phyloP scores from a whole-genome alignment of 2,888 invertebrate genomes.

The Xestobium rufovillosum region DNA sequence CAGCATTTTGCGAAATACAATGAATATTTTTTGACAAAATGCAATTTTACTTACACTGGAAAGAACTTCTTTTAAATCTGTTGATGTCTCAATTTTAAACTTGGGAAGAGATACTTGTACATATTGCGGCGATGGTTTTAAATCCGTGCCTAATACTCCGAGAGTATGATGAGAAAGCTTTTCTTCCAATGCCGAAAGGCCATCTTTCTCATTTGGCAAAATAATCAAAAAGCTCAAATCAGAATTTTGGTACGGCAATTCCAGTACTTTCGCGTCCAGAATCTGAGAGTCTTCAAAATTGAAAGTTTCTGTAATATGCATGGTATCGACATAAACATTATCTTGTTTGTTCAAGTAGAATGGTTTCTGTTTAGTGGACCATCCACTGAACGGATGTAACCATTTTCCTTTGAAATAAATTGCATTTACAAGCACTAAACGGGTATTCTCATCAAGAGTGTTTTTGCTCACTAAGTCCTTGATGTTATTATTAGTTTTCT shows the following conservation, averaged over 20 bases:
- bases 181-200: slow-evolving; percentile 54
- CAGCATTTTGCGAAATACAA: too few species aligned
- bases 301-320: slow-evolving; percentile 54
- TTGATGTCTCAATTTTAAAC: slow-evolving; percentile 70
- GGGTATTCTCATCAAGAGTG: neutral
- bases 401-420: slow-evolving; percentile 47
- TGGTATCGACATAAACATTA: slow-evolving; percentile 62
- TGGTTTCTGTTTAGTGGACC: slow-evolving; percentile 49
- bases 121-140: slow-evolving; percentile 48
- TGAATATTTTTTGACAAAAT: slow-evolving; percentile 46
- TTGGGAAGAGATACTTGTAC: slow-evolving; percentile 67
- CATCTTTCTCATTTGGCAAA: slow-evolving; percentile 60
- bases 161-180: slow-evolving; percentile 53
- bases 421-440: neutral
- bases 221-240: slow-evolving; percentile 69
- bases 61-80: slow-evolving; percentile 57
- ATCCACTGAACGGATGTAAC: slow-evolving; percentile 56
- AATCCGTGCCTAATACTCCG: slow-evolving; percentile 43
- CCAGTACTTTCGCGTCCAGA: slow-evolving; percentile 56
- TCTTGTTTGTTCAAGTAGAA: slow-evolving; percentile 55
- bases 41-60: slow-evolving; percentile 54
- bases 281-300: slow-evolving; percentile 45
- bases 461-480: neutral
- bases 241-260: slow-evolving; percentile 62
- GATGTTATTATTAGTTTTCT: neutral